Evolutionary conservation across 92 coral and sea anemone genomes (phyloP), one percentile per base, ranked within the genome.

Genomic region (Epizoanthus fatuus): DNA sequence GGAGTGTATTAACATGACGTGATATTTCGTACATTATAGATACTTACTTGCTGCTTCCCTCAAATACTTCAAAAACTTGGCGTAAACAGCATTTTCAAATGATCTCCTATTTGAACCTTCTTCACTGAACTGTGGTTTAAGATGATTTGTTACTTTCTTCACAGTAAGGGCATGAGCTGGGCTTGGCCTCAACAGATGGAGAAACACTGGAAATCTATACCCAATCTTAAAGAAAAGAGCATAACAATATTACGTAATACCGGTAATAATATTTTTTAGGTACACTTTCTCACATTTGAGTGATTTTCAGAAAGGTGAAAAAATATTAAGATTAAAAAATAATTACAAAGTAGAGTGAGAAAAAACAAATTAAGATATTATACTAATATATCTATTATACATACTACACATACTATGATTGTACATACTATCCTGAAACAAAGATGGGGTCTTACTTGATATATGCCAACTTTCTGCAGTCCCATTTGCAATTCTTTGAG

Each of bases 31-130:
- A 63, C 7, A 17, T 63, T 22, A 35, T 9, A 63, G 68, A 17
- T 63, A 78, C 93, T 89, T 89, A 93, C 96, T 86, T 90, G 93
- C 96, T 67, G 86, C 91, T 87, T 83, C 93, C 79, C 91, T 86
- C 68, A 93, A 63, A 63, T 93, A 93, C 85, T 90, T 93, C 75
- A 86, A 29, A 68, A 93, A 93, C 17, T 37, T 68, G 32, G 78
- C 83, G 54, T 90, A 93, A 49, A 93, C 85, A 19, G 87, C 85
- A 78, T 51, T 80, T 74, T 93, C 96, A 76, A 73, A 82, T 73
- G 29, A 81, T 45, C 91, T 83, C 13, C 80, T 74, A 72, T 90
- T 93, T 11, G 93, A 81, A 32, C 93, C 91, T 59, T 90, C 89
- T 54, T 76, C 89, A 71, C 91, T 82, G 73, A 93, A 93, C 60